Conservation (phyloP, 2,797 vertebrate species). For the Syngnathus acus region DNA sequence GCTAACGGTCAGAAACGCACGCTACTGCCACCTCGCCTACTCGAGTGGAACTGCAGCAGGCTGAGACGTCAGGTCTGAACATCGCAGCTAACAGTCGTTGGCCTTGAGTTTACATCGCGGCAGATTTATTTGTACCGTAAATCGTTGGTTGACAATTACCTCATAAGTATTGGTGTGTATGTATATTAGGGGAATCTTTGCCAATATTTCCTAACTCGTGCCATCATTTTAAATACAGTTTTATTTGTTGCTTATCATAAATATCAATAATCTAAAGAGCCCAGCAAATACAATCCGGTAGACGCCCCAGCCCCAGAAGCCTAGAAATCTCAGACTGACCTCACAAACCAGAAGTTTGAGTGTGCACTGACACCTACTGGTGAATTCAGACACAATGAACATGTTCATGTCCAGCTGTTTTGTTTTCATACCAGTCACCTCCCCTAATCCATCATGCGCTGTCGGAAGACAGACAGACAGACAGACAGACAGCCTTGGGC, state of each 20-base stretch:
- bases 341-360: background rate
- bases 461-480: background rate
- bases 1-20: background rate
- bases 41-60: background rate
- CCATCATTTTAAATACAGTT: too few relatives aligned
- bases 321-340: background rate
- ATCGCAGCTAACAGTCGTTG: background rate
- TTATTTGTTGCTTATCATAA: background rate
- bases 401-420: background rate
- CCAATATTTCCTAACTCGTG: too few relatives aligned
- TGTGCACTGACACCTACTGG: constrained; percentile 45
- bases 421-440: background rate
- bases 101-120: background rate
- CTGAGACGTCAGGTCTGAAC: background rate
- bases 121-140: background rate
- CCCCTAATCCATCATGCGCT: background rate
- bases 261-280: background rate
- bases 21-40: background rate
- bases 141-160: background rate
- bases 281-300: too few relatives aligned
- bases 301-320: too few relatives aligned
- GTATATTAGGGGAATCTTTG: too few relatives aligned
- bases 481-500: background rate
- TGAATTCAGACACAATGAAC: background rate
- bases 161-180: too few relatives aligned